Evolutionary conservation across 2,888 invertebrate species (phyloP), one percentile per base, ranked within the genome.

Genomic region (Tigriopus californicus): DNA sequence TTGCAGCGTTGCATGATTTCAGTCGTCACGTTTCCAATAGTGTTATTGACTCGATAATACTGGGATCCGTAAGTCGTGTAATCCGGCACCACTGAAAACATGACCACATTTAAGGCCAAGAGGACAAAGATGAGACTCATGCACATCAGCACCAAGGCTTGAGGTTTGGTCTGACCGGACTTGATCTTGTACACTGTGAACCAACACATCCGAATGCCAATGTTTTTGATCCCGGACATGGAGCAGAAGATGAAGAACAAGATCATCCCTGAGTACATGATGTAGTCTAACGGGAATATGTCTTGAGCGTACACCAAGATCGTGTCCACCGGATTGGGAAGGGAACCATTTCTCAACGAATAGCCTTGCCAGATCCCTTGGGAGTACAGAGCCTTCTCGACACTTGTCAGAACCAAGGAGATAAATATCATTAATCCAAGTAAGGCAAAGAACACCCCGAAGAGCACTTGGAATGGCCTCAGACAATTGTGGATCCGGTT

Each of bases 41-140:
- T 15, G 42, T n/a, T 13, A 6, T 18, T 53, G 33, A 62, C 60
- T 52, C 62, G 51, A 61, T 68, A 73, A 61, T 69, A 67, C 64
- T 73, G 71, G 62, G 69, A 70, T 15, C 73, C 73, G 64, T 67
- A 73, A 25, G 69, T 70, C 4, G 70, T 67, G 63, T 73, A 73
- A 62, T 72, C 70, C 6, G 73, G 73, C 15, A 70, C 68, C 24
- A 72, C 64, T 44, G 70, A 68, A 63, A 71, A 72, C 44, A 73
- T 61, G 24, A 73, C 64, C n/a, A 73, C 66, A 62, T 72, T 72
- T 61, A 72, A 65, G 25, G 71, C 71, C 56, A 73, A 63, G 13
- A 70, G 68, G 55, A 70, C 66, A 61, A 70, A 67, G 68, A 72
- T 72, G 53, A 73, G 65, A 33, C 20, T 40, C 65, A 70, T 68